A percentile compares a stretch with the other conserved stretches of the same genome.
phyloP scores from a whole-genome alignment of 2,888 invertebrate genomes.

The Yponomeuta plumbellus region DNA sequence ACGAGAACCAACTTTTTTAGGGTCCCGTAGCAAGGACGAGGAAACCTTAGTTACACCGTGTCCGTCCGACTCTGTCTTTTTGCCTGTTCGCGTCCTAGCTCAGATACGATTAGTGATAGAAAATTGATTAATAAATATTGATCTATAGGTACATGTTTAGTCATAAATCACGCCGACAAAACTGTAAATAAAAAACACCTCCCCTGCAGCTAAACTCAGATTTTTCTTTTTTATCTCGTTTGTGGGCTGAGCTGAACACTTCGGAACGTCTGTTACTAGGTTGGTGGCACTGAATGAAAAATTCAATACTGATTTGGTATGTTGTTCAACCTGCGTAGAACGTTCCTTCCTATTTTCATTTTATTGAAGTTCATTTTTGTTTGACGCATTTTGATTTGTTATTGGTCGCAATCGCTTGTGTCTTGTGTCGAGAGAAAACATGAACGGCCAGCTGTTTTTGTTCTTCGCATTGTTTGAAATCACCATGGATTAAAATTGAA shows the following conservation, averaged over 20 bases:
- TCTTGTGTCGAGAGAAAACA: constrained; percentile 42
- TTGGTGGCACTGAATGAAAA: constrained; percentile 4
- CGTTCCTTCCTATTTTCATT: constrained; percentile 13
- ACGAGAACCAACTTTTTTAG: too few relatives aligned
- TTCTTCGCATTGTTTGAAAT: constrained; percentile 56
- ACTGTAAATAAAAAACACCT: too few relatives aligned
- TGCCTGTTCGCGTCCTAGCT: too few relatives aligned
- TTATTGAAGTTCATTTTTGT: constrained; percentile 14
- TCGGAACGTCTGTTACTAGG: not conserved
- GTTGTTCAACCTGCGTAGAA: constrained; percentile 8
- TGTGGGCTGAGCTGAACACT: not conserved
- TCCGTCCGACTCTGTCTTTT: too few relatives aligned
- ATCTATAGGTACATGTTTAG: too few relatives aligned
- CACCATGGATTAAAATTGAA: constrained; percentile 66
- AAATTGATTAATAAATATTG: too few relatives aligned
- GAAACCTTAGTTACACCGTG: too few relatives aligned
- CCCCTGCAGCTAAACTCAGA: too few relatives aligned
- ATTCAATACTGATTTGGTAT: not conserved
- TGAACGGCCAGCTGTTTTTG: constrained; percentile 70
- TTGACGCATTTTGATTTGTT: constrained; percentile 13
- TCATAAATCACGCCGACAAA: too few relatives aligned
- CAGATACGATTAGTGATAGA: too few relatives aligned
- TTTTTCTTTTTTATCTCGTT: too few relatives aligned
- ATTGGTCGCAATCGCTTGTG: constrained; percentile 15
- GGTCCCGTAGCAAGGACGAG: too few relatives aligned